Percentiles rank a stretch among this genome's conserved stretches.
Evolutionary conservation across 2,888 invertebrate genomes (phyloP).

Genomic region (Phalera bucephala): DNA sequence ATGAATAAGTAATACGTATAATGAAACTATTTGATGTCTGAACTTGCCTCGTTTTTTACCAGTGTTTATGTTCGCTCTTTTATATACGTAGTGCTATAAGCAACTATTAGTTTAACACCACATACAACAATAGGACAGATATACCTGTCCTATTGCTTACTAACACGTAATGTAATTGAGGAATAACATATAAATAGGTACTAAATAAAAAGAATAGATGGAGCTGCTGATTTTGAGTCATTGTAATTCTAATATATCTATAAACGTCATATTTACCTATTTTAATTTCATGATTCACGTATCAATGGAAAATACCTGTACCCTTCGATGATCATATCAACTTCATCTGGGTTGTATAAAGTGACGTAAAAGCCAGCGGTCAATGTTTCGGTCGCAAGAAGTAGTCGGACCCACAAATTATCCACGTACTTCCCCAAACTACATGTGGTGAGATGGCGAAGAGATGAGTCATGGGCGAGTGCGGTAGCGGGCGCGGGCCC

Average conservation of each 20-base stretch:
- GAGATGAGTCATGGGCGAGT: slow-evolving; percentile 59
- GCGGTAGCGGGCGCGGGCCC: slow-evolving; percentile 27
- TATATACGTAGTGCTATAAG: too few species aligned
- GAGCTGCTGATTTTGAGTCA: neutral
- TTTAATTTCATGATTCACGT: too few species aligned
- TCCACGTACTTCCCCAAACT: slow-evolving; percentile 68
- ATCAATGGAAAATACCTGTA: slow-evolving; percentile 28
- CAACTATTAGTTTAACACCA: too few species aligned
- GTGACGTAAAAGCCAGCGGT: slow-evolving; percentile 56
- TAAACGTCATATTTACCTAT: too few species aligned
- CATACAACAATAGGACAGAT: too few species aligned
- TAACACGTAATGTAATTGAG: too few species aligned
- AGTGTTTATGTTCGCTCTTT: neutral
- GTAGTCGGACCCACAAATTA: slow-evolving; percentile 45
- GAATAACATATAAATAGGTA: too few species aligned
- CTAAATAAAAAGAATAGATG: neutral
- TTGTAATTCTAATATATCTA: too few species aligned
- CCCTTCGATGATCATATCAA: slow-evolving; percentile 19
- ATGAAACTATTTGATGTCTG: neutral
- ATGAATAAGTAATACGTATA: neutral
- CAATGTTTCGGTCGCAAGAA: slow-evolving; percentile 44
- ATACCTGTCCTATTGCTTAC: too few species aligned
- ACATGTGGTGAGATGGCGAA: slow-evolving; percentile 44
- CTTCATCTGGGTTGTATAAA: slow-evolving; percentile 14
- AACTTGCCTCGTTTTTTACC: neutral